Evolutionary conservation across 2,888 invertebrate species (phyloP).

Genomic region (Andrena dorsata): DNA sequence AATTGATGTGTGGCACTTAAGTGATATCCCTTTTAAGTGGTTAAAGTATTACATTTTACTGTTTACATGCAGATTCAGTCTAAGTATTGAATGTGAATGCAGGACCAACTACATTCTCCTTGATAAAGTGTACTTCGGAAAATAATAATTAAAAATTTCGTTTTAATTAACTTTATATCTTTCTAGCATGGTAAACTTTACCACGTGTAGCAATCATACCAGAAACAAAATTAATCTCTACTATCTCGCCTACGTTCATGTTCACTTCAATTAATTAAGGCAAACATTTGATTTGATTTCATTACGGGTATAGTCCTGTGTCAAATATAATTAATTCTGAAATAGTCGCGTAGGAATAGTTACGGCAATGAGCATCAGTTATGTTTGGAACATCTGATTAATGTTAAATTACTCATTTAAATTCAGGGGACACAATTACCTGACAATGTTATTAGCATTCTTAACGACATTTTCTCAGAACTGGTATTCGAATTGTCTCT

Average conservation of each 20-base stretch:
- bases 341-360: not conserved
- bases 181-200: not conserved
- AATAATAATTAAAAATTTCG: no score
- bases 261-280: not conserved
- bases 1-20: no score
- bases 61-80: no score
- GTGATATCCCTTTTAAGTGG: no score
- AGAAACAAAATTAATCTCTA: not conserved
- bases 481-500: not conserved
- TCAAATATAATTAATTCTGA: constrained; percentile 2
- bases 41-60: no score
- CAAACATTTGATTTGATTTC: not conserved
- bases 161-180: not conserved
- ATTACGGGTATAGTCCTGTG: not conserved
- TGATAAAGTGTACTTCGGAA: no score
- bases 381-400: not conserved
- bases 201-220: not conserved
- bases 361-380: not conserved
- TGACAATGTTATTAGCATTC: no score
- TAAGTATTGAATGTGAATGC: no score
- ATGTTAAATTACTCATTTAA: not conserved
- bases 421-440: no score
- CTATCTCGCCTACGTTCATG: not conserved
- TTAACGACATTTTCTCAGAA: not conserved
- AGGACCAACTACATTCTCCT: no score